A percentile compares a stretch with the other conserved stretches of the same genome.
Conservation (phyloP, 2,888 invertebrate species). For the Listrodromus nycthemerus region DNA sequence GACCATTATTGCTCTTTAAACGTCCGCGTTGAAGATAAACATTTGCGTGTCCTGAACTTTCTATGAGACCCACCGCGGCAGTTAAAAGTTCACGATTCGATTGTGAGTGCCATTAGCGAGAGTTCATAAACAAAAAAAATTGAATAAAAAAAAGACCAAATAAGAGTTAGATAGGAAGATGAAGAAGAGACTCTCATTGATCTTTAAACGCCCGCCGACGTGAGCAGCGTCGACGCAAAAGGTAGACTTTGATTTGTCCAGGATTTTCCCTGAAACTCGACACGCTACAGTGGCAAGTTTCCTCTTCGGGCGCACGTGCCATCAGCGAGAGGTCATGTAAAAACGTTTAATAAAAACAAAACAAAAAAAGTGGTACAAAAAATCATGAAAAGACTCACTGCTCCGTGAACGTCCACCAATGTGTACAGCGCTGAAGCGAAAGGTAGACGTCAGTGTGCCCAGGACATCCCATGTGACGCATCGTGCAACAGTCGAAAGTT, state of each 20-base stretch:
- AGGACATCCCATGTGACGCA: constrained; percentile 50
- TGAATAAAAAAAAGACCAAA: constrained; percentile 9
- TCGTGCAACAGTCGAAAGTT: constrained; percentile 72
- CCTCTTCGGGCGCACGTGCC: constrained; percentile 68
- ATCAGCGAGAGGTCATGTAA: constrained; percentile 41
- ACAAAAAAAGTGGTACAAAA: background rate
- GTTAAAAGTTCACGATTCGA: constrained; percentile 74
- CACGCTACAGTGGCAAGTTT: constrained; percentile 73
- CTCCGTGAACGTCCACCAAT: no score
- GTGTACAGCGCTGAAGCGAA: no score
- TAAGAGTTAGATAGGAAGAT: no score
- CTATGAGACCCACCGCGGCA: constrained; percentile 59
- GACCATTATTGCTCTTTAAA: constrained; percentile 53
- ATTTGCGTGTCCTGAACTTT: constrained; percentile 42
- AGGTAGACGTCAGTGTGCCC: background rate
- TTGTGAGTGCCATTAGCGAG: constrained; percentile 62
- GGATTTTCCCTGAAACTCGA: constrained; percentile 52
- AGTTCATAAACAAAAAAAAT: constrained; percentile 35
- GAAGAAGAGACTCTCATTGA: constrained; percentile 15
- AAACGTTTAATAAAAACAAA: constrained; percentile 8
- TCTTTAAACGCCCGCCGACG: constrained; percentile 40
- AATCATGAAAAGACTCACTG: no score
- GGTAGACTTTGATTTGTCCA: background rate
- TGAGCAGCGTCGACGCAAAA: background rate
- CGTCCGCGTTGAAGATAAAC: constrained; percentile 9